phyloP scores from a whole-genome alignment of 2,113 vertebrate genomes.

The Rostratula benghalensis region DNA sequence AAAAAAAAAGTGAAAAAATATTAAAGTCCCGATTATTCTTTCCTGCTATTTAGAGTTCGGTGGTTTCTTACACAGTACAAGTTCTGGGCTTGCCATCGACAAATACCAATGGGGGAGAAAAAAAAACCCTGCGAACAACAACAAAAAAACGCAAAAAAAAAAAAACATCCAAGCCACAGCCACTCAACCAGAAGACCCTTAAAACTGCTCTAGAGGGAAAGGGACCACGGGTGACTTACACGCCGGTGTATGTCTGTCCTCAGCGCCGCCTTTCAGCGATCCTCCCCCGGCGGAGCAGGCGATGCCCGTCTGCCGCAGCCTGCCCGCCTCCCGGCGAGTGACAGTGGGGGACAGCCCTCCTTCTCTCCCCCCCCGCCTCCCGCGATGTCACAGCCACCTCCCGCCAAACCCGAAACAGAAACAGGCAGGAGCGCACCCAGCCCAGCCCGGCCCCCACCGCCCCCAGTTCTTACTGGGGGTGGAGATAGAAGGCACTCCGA shows the following conservation, averaged over 20 bases:
- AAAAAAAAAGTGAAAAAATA: background rate
- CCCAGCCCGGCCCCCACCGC: background rate
- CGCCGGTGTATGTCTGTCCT: background rate
- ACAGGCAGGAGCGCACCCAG: background rate
- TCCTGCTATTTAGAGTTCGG: background rate
- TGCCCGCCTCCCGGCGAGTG: background rate
- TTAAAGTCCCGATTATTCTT: background rate
- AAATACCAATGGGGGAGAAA: fast-evolving
- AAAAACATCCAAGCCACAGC: background rate
- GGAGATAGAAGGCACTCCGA: fast-evolving
- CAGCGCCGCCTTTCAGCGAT: background rate
- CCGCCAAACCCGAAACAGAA: background rate
- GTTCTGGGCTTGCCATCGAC: background rate
- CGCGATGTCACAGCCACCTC: background rate
- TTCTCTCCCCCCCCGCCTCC: background rate
- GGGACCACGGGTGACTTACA: background rate
- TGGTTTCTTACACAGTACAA: background rate
- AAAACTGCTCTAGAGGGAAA: fast-evolving
- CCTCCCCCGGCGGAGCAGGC: background rate
- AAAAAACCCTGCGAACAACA: background rate
- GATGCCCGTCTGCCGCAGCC: background rate
- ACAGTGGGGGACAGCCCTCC: background rate
- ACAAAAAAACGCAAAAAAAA: background rate
- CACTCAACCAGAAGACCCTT: too few relatives aligned
- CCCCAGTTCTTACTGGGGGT: background rate